These are phyloP conservation scores for Zele albiditarsus DNA, from an alignment of 2,888 invertebrate species.

Conservation along the genomic window DNA sequence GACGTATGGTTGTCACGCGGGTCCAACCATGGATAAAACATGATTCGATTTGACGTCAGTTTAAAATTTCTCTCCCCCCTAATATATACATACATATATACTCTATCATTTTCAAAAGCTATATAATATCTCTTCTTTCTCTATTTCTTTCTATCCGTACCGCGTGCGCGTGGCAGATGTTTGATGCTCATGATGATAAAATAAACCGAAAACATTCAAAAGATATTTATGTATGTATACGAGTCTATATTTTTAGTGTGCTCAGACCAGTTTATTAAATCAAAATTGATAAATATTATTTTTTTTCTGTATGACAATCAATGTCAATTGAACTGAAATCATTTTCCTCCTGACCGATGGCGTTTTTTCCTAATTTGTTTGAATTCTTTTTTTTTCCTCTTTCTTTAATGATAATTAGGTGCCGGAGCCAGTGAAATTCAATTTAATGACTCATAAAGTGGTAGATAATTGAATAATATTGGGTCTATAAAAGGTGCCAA, in stretches of 20 bases:
- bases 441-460: constrained; percentile 52
- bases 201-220: not conserved
- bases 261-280: not conserved
- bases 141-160: constrained; percentile 40
- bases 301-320: not conserved
- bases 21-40: constrained; percentile 40
- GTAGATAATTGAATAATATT: constrained; percentile 48
- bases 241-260: not conserved
- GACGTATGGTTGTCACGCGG: not conserved
- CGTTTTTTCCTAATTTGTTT: not conserved
- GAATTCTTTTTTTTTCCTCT: not conserved
- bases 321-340: not conserved
- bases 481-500: constrained; percentile 18
- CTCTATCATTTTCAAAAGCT: constrained; percentile 45
- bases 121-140: constrained; percentile 39
- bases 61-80: constrained; percentile 48
- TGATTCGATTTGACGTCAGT: constrained; percentile 61
- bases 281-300: not conserved
- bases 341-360: not conserved
- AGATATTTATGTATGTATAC: not conserved
- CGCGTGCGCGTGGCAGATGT: constrained; percentile 57
- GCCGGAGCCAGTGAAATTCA: not conserved
- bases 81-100: constrained; percentile 46
- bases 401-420: not conserved
- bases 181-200: constrained; percentile 59